Evolutionary conservation across 1,140 invertebrate genomes (phyloP).

Genomic region (Drosophila grimshawi): DNA sequence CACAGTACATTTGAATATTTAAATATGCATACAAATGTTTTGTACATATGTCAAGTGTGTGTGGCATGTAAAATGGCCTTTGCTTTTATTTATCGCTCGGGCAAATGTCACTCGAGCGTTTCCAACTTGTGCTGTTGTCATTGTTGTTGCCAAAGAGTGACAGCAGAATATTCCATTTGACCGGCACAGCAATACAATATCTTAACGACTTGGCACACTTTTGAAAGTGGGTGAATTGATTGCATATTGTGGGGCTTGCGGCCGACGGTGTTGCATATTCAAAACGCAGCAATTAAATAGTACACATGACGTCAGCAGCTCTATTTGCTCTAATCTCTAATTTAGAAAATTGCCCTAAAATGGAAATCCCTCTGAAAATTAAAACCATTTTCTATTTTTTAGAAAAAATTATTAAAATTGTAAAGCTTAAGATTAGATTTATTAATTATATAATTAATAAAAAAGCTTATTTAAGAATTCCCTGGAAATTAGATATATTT

Average conservation of each 20-base stretch:
- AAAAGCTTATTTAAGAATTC: too few species aligned
- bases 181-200: slow-evolving; percentile 31
- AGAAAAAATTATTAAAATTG: too few species aligned
- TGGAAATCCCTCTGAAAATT: too few species aligned
- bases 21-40: slow-evolving; percentile 57
- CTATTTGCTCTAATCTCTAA: too few species aligned
- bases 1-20: slow-evolving; percentile 65
- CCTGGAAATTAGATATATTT: too few species aligned
- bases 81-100: slow-evolving; percentile 73
- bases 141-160: slow-evolving; percentile 43
- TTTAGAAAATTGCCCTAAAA: too few species aligned
- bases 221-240: slow-evolving; percentile 46
- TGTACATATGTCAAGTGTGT: slow-evolving; percentile 29
- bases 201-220: slow-evolving; percentile 64
- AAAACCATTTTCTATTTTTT: too few species aligned
- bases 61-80: slow-evolving; percentile 61
- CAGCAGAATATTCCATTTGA: slow-evolving; percentile 46
- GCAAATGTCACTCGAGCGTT: slow-evolving; percentile 75
- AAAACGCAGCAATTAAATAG: background rate
- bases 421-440: too few species aligned
- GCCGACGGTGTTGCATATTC: slow-evolving; percentile 34
- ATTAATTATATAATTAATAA: too few species aligned
- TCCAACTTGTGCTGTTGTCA: slow-evolving; percentile 33
- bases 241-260: background rate
- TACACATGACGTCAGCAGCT: too few species aligned